A percentile compares a stretch with the other conserved stretches of the same genome.
Evolutionary conservation across 1,140 invertebrate genomes (phyloP).

Genomic region (Penaeus japonicus): DNA sequence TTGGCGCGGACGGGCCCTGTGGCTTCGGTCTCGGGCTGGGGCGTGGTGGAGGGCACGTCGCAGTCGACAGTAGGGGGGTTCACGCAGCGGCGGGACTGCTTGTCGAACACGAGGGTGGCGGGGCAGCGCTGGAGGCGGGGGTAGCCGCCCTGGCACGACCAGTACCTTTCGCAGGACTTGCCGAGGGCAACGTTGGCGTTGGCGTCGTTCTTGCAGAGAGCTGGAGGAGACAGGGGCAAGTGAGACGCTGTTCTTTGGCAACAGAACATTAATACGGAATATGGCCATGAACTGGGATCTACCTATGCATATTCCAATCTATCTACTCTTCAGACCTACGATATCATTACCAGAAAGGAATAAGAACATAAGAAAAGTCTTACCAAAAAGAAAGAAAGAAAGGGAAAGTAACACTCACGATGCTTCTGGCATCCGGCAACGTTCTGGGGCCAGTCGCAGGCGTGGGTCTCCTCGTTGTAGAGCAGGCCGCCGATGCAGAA

Average conservation of each 20-base stretch:
- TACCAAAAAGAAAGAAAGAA: not conserved
- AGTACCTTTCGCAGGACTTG: conserved; percentile 91
- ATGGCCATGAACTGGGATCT: no score
- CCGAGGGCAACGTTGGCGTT: conserved; percentile 80
- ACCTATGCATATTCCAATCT: no score
- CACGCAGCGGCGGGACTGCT: conserved; percentile 81
- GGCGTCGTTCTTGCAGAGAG: conserved; percentile 87
- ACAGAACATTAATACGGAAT: not conserved
- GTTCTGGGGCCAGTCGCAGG: conserved; percentile 93
- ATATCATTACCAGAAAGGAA: no score
- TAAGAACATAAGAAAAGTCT: not conserved
- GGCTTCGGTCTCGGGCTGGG: conserved; percentile 29
- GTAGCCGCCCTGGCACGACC: conserved; percentile 92
- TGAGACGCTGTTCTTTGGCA: not conserved
- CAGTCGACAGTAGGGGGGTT: conserved; percentile 88
- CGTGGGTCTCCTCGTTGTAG: conserved; percentile 88
- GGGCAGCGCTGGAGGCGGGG: conserved; percentile 87
- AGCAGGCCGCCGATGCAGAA: conserved; percentile 90
- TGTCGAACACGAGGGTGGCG: conserved; percentile 89
- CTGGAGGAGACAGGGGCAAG: conserved; percentile 66
- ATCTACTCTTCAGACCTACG: no score
- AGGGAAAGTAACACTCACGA: conserved; percentile 73
- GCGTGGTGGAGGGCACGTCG: conserved; percentile 65
- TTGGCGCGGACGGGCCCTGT: conserved; percentile 4
- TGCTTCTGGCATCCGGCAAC: conserved; percentile 92